phyloP scores from a whole-genome alignment of 2,888 invertebrate genomes.

The Lordiphosa andalusiaca region DNA sequence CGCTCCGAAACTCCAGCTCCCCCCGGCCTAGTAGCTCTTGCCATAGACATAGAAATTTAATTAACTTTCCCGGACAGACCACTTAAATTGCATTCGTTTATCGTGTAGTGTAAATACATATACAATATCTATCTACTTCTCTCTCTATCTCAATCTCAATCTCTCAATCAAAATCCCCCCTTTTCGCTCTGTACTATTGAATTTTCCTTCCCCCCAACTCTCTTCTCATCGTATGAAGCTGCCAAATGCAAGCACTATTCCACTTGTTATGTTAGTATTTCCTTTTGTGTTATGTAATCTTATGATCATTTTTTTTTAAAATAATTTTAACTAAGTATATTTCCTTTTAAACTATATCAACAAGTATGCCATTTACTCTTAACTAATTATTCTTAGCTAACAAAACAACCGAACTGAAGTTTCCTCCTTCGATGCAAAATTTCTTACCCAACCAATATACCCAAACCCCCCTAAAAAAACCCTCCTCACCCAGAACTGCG shows the following conservation, averaged over 20 bases:
- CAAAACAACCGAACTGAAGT: constrained; percentile 2
- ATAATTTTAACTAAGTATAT: constrained; percentile 34
- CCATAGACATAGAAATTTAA: constrained; percentile 51
- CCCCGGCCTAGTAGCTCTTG: constrained; percentile 8
- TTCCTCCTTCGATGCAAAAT: constrained; percentile 14
- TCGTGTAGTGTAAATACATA: constrained; percentile 13
- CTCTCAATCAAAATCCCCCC: constrained; percentile 23
- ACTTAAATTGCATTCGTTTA: constrained; percentile 64
- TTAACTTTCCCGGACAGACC: constrained; percentile 71
- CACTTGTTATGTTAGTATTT: constrained; percentile 21
- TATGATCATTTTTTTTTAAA: constrained; percentile 33
- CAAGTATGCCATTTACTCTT: constrained; percentile 62
- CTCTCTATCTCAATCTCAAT: constrained; percentile 12
- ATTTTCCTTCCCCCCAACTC: constrained; percentile 8
- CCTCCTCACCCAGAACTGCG: constrained; percentile 62
- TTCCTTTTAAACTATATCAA: constrained; percentile 48
- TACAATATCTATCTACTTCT: constrained; percentile 16
- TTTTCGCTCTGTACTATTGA: constrained; percentile 29
- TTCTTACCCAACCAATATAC: constrained; percentile 3
- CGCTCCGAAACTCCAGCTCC: constrained; percentile 19
- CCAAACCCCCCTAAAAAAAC: not conserved
- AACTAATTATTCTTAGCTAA: constrained; percentile 8
- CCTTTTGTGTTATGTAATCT: constrained; percentile 19
- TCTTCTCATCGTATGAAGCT: constrained; percentile 41
- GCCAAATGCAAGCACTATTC: constrained; percentile 50